Percentiles rank a stretch among this genome's conserved stretches.
Evolutionary conservation across 2,797 vertebrate species (phyloP).

Genomic region (Sphenodon punctatus): DNA sequence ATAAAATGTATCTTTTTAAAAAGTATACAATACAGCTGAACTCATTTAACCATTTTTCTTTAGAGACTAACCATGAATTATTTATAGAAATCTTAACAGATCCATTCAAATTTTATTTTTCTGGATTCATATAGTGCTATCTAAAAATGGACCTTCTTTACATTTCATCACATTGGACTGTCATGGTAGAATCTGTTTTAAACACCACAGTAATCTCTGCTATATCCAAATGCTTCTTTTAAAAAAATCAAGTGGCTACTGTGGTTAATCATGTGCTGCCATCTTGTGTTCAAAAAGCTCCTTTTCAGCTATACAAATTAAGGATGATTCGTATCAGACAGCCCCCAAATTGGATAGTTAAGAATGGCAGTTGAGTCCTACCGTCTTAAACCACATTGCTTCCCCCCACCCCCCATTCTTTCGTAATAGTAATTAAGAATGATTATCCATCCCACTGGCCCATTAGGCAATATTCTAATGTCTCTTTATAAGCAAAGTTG

Average conservation of each 20-base stretch:
- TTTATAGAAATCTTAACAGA: too few species aligned
- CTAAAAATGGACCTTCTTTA: not conserved
- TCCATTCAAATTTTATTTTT: too few species aligned
- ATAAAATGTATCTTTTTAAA: too few species aligned
- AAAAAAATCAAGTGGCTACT: not conserved
- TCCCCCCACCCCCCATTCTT: not conserved
- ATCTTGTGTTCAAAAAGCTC: constrained; percentile 50
- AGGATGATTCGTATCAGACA: not conserved
- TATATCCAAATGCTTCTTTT: not conserved
- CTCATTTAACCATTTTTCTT: too few species aligned
- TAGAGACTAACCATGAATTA: too few species aligned
- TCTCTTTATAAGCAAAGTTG: not conserved
- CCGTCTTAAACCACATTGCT: not conserved
- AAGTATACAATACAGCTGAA: too few species aligned
- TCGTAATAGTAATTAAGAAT: rapidly evolving
- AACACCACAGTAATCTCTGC: not conserved
- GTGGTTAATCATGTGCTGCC: constrained; percentile 29
- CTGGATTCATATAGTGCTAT: too few species aligned
- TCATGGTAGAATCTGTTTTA: not conserved
- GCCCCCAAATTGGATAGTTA: not conserved
- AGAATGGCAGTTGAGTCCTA: not conserved
- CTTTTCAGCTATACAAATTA: not conserved
- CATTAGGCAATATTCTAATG: not conserved
- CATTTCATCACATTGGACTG: not conserved
- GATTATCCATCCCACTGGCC: not conserved